Evolutionary conservation across 2,888 invertebrate genomes (phyloP), one percentile per base, ranked within the genome.

Genomic region (Melieria crassipennis): DNA sequence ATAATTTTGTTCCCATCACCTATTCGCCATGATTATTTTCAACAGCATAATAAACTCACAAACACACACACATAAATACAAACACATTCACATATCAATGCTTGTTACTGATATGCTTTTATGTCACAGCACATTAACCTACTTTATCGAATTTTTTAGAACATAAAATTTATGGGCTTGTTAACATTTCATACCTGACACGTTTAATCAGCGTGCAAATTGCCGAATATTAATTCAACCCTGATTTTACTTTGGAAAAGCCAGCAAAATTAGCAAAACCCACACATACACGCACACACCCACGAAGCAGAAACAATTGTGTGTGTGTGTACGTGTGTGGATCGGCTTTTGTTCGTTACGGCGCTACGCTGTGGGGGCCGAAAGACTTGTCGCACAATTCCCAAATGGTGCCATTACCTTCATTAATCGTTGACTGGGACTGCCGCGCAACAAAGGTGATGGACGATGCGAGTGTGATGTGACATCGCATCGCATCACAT

Each of bases 351-450:
- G 30, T 30, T 30, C 30, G 30, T 30, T 2, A 30, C 30, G 30
- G 30, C 30, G 30, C 30, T 30, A 30, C 30, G 30, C 30, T 30
- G 30, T 0, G 30, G 30, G 30, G 30, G 30, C 30, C 30, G 30
- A 30, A 30, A 30, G 30, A 30, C 30, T 30, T 30, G 30, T 30
- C 30, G 30, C 30, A 43, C 7, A 47, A 57, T 58, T 66, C 66
- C 47, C 47, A 66, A 66, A 58, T 66, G 58, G 48, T 48, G 47
- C 58, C 66, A 58, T 66, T 66, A 66, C 43, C 66, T 58, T 66
- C 66, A 66, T 66, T 66, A 66, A 66, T 66, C 66, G 66, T 66
- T 50, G 30, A 30, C 30, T 30, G 30, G 30, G 3, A 30, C 30
- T 30, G 30, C 30, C 3, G 30, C 30, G 30, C 30, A 30, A 30